Evolutionary conservation across 2,888 invertebrate genomes (phyloP).

Genomic region (Lasioglossum pauxillum): DNA sequence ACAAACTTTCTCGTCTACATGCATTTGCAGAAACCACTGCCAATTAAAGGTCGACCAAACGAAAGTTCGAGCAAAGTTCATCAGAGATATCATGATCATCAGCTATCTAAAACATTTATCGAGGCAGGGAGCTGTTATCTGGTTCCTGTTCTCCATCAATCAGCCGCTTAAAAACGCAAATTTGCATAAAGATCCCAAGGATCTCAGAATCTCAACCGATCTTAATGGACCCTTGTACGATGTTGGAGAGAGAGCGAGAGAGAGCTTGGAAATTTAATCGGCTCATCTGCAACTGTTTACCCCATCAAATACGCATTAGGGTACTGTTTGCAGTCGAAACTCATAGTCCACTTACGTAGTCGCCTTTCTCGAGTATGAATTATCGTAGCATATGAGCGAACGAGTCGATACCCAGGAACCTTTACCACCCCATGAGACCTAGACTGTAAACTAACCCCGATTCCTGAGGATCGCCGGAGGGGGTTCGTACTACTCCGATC

Average conservation of each 20-base stretch:
- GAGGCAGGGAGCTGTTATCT: not conserved
- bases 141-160: not conserved
- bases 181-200: not conserved
- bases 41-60: not conserved
- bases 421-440: slow-evolving; percentile 8
- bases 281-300: not conserved
- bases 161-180: not conserved
- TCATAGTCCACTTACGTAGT: not conserved
- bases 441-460: not conserved
- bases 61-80: not conserved
- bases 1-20: not conserved
- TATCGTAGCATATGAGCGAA: not conserved
- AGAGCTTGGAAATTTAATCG: not conserved
- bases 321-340: not conserved
- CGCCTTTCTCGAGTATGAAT: not conserved
- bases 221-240: not conserved
- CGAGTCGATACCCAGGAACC: not conserved
- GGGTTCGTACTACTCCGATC: not conserved
- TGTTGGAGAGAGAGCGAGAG: not conserved
- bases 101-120: not conserved
- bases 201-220: not conserved
- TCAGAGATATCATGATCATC: not conserved
- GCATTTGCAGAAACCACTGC: not conserved
- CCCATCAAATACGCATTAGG: not conserved
- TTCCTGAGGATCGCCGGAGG: not conserved